Base-by-base conservation (phyloP, 2,888 invertebrate genomes). In the Timema podura region DNA sequence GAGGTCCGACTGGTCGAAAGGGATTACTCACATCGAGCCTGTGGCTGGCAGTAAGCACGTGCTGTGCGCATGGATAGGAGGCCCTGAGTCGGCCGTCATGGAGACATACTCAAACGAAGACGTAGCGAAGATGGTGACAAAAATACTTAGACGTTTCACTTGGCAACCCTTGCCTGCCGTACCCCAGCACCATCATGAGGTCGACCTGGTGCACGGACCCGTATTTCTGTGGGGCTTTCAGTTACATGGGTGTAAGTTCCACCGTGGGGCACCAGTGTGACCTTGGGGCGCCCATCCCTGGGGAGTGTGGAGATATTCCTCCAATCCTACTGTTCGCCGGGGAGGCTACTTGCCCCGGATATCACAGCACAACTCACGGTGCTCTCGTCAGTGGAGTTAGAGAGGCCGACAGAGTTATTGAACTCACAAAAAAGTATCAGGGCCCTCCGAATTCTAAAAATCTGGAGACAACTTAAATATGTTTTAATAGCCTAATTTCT, bases 241-340 rank as follows among this genome's bases (percentile, higher is more conserved):
- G 90, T 66, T 92, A 90, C 77, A 87, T 91, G 85, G 85, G 88
- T 64, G 83, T 88, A 74, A 83, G 85, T 75, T 89, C 90, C 48
- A 86, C 84, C 45, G 87, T 90, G 0, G 88, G 87, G 57, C 89
- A 90, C 77, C 89, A 91, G 75, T 88, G 89, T 75, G 88, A 89
- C 75, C 78, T 92, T 66, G 88, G n/a, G 89, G 2, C 10, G 9
- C 10, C 59, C 59, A 15, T 46, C 10, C 59, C 59, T 2, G 59
- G 59, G 6, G 84, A 86, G 1, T 87, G 87, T 75, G 88, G 88
- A 67, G 80, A 83, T 6, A 83, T 87, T 44, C 86, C 88, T 0
- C 92, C 92, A 0, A 85, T 87, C 68, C 79, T 93, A 64, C 79
- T 92, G 64, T 93, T 93, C 80, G 93, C 93, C n/a, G 93, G 93